Evolutionary conservation across 2,888 invertebrate species (phyloP), one percentile per base, ranked within the genome.

Genomic region (Drosophila siamana): DNA sequence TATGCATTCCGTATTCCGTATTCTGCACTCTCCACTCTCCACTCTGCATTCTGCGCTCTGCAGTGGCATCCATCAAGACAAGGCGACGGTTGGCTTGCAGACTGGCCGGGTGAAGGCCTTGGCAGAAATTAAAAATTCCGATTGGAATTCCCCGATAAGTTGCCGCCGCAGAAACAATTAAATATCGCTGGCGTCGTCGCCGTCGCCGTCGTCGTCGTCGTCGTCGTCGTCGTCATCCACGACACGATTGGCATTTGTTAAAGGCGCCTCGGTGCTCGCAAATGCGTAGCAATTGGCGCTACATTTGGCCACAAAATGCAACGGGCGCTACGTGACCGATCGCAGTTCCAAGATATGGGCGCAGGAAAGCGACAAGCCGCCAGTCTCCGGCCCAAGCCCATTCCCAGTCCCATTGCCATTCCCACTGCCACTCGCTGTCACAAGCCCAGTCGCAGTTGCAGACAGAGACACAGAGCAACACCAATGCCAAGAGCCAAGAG

Each of bases 51-150:
- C 57, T 63, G 72, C 69, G 76, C 84, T 81, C 69, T 69, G 69
- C 68, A 65, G 83, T 85, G 86, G 89, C 90, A 90, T 83, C 78
- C 90, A 89, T 90, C 89, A 89, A 55, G 89, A 86, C 87, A 72
- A 86, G 79, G 66, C 75, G 69, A 30, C 67, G 62, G 54, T 48
- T 47, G 40, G 13, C 28, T 43, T 64, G 59, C 51, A 43, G 41
- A n/a, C n/a, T n/a, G n/a, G n/a, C n/a, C n/a, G n/a, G n/a, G n/a
- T n/a, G n/a, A 48, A 78, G 86, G 77, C 78, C 72, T 77, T 69
- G 41, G 88, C 72, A 69, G 74, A 89, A 88, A 90, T 90, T 91
- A 84, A 84, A 89, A 90, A 91, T 90, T 90, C 91, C 80, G 90
- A 90, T 90, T 81, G 88, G 86, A 85, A 88, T 89, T 89, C 89